These are phyloP conservation scores for Aphelocoma californica DNA, from an alignment of 2,797 vertebrate genomes.

Conservation along the genomic window DNA sequence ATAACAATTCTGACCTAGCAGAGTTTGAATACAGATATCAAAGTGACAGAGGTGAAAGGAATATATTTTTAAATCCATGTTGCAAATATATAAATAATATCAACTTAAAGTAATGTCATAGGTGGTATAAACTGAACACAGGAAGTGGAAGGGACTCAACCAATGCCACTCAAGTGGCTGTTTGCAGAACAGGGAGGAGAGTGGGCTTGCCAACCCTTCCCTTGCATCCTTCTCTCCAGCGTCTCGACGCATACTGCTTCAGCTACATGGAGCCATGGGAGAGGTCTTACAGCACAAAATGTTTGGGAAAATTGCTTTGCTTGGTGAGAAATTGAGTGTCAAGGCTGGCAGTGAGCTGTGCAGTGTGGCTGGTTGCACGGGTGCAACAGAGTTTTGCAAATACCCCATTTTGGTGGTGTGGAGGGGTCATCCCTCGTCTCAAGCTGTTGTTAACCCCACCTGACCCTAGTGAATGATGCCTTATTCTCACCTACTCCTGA, in stretches of 20 bases:
- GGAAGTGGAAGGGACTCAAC: background rate
- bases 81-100: background rate
- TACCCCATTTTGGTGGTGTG: background rate
- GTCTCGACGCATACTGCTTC: background rate
- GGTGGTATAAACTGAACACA: background rate
- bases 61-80: background rate
- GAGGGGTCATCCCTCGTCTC: background rate
- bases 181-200: background rate
- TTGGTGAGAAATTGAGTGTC: background rate
- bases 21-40: background rate
- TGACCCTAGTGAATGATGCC: background rate
- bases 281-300: background rate
- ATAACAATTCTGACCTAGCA: background rate
- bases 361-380: background rate
- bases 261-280: background rate
- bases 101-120: background rate
- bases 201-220: background rate
- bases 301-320: background rate
- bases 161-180: background rate
- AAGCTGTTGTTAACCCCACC: background rate
- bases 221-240: background rate
- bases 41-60: background rate
- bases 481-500: background rate
- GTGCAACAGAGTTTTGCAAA: background rate
- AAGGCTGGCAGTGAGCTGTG: background rate